Evolutionary conservation across 2,888 invertebrate genomes (phyloP).

Genomic region (Scaptomyza reducta): DNA sequence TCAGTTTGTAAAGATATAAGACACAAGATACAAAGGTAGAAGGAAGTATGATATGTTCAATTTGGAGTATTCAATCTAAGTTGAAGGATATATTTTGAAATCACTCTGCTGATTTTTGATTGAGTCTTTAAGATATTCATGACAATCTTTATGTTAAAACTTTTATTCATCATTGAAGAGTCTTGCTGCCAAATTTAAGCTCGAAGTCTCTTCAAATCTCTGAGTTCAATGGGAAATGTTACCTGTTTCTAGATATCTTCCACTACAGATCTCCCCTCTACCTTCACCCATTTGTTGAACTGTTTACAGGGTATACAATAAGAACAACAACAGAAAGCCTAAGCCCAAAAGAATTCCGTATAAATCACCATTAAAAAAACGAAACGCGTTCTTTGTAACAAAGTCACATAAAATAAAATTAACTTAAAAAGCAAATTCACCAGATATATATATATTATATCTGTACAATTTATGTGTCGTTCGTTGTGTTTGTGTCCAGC

Average conservation of each 20-base stretch:
- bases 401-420: conserved; percentile 83
- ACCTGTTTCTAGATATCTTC: not conserved
- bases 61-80: too few relatives aligned
- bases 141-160: too few relatives aligned
- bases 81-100: too few relatives aligned
- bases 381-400: conserved; percentile 52
- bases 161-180: too few relatives aligned
- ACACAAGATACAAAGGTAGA: not conserved
- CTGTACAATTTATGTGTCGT: conserved; percentile 70
- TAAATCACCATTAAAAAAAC: conserved; percentile 79
- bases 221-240: not conserved
- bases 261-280: not conserved
- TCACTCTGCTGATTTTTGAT: too few relatives aligned
- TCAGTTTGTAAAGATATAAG: not conserved
- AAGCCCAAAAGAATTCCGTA: conserved; percentile 29
- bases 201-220: not conserved
- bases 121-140: not conserved
- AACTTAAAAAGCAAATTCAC: conserved; percentile 83
- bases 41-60: too few relatives aligned
- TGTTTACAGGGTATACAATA: conserved; percentile 38
- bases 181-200: not conserved
- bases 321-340: not conserved
- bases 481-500: conserved; percentile 20
- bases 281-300: not conserved
- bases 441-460: conserved; percentile 14